Percentiles rank a stretch among this genome's conserved stretches.
Evolutionary conservation across 2,797 vertebrate species (phyloP).

Genomic region (Sarcoramphus papa): DNA sequence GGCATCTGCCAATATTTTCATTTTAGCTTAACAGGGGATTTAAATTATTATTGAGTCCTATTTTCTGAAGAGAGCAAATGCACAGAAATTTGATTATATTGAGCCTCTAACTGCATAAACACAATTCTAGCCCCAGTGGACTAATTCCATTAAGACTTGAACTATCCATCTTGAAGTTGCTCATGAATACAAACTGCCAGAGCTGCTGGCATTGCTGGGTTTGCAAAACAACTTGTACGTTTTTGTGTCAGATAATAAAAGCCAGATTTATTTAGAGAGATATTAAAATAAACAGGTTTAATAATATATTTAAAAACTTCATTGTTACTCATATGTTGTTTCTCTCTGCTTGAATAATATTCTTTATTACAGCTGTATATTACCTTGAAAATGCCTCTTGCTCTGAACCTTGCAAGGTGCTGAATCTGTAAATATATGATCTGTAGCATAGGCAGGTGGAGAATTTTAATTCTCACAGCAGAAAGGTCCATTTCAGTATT

Average conservation of each 20-base stretch:
- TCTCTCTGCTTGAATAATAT: not conserved
- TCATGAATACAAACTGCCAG: slow-evolving; percentile 53
- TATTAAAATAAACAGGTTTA: slow-evolving; percentile 20
- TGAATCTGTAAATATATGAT: not conserved
- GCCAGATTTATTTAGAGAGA: not conserved
- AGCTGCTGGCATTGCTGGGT: not conserved
- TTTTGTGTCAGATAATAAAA: slow-evolving; percentile 16
- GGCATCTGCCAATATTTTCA: slow-evolving; percentile 49
- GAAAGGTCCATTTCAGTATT: not conserved
- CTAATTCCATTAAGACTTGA: slow-evolving; percentile 64
- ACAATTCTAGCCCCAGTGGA: slow-evolving; percentile 42
- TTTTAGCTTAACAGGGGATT: slow-evolving; percentile 27
- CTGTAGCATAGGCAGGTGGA: not conserved
- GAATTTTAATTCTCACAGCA: not conserved
- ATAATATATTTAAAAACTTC: slow-evolving; percentile 1
- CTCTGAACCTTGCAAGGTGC: not conserved
- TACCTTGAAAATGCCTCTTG: not conserved
- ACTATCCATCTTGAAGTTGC: slow-evolving; percentile 38
- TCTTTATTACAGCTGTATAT: slow-evolving; percentile 1
- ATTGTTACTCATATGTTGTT: not conserved
- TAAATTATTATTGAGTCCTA: slow-evolving; percentile 53
- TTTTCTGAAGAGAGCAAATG: slow-evolving; percentile 51
- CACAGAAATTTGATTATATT: slow-evolving; percentile 58
- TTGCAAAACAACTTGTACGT: not conserved
- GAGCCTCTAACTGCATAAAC: slow-evolving; percentile 53